Base-by-base conservation (phyloP, 2,113 vertebrate species). In the Labeo catla region DNA sequence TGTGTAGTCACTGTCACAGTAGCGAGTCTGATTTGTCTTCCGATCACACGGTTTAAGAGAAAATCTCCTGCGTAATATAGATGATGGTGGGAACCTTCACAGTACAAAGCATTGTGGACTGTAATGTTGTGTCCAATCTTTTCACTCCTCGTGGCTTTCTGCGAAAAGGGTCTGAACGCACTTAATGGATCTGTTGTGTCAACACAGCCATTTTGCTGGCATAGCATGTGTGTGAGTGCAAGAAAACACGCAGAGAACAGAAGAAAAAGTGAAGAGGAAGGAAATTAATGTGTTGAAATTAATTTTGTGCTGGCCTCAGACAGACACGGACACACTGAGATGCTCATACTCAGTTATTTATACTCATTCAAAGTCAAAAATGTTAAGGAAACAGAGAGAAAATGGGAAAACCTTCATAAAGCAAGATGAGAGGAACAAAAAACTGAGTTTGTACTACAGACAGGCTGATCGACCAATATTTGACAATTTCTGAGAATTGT, bases 121-220 rank as follows among this genome's bases (percentile, higher is more conserved):
- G 13, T 52, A 54, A 78, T 57, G 50, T 78, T 28, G 50, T 15
- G 21, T 78, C 13, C 10, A 77, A 50, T 36, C 72, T 36, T 63
- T 61, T 79, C 34, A 43, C 77, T 79, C 16, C 23, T 78, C 12
- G 4, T 78, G 76, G 76, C 6, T 78, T 77, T 54, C 76, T 0
- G 15, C 8, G 50, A 78, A 54, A 57, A 11, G 6, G 0, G 6
- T 45, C 28, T 59, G 36, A 13, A 61, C 12, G 61, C 54, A 80
- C 63, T 80, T 45, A 80, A 59, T 43, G 54, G 39, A 81, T 65
- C 47, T 65, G 59, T 81, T 81, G 57, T 65, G 39, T 65, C 34
- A 80, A 63, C 78, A 81, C 19, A 59, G 36, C 21, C 13, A 34
- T 12, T 61, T 59, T 59, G 57, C 54, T 57, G 61, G n/a, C 9